Percentiles rank a stretch among this genome's conserved stretches.
Evolutionary conservation across 2,797 vertebrate species (phyloP).

Genomic region (Hozukius guyotensis): DNA sequence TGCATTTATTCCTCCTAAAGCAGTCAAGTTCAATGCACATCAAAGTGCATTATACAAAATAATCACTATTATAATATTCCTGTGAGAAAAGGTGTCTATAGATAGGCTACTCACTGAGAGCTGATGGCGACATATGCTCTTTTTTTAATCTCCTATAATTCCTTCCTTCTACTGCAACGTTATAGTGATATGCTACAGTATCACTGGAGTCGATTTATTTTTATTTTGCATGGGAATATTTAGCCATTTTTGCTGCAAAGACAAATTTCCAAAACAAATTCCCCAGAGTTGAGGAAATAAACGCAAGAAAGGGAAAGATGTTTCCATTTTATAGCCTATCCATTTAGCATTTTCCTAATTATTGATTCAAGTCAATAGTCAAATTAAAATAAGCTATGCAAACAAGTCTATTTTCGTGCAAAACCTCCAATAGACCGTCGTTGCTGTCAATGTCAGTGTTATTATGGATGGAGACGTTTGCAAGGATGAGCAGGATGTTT

Average conservation of each 20-base stretch:
- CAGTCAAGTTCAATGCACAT: background rate
- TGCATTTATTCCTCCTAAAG: background rate
- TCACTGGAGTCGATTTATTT: background rate
- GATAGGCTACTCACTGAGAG: background rate
- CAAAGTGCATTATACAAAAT: background rate
- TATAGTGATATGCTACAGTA: background rate
- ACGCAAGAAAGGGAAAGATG: background rate
- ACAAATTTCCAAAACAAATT: background rate
- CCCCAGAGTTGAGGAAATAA: background rate
- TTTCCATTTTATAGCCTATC: background rate
- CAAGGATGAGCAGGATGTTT: conserved; percentile 15
- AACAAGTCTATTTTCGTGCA: background rate
- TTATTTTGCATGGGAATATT: background rate
- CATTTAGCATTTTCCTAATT: background rate
- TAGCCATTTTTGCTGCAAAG: background rate
- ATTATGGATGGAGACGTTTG: background rate
- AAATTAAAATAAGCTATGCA: too few relatives aligned
- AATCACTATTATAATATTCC: background rate
- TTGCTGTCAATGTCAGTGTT: background rate
- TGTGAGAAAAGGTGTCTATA: background rate
- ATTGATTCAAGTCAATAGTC: background rate
- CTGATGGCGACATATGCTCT: background rate
- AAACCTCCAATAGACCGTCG: background rate
- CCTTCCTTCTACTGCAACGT: background rate
- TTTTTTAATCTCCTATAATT: background rate